Evolutionary conservation across 2,888 invertebrate genomes (phyloP), one percentile per base, ranked within the genome.

Genomic region (Diogma glabrata): DNA sequence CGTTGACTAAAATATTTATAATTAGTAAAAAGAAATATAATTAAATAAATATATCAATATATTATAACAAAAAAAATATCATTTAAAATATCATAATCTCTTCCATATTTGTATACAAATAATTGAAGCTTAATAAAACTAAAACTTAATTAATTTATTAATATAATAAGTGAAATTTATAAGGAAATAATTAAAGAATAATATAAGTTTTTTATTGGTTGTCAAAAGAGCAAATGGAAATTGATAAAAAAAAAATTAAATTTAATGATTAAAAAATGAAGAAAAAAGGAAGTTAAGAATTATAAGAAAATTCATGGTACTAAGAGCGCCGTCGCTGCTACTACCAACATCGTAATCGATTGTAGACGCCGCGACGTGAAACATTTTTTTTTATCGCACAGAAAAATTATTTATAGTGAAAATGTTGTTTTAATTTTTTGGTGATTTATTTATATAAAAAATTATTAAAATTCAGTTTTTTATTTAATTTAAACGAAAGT

Each of bases 321-420:
- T 22, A 46, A 48, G 51, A 45, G 52, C 54, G 52, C 51, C 53
- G 52, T 38, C 50, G 47, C 53, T 49, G 52, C 28, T 26, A 48
- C 28, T 52, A 28, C 47, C 28, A 43, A 46, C 49, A 43, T 54
- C 52, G 57, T 55, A 57, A 57, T 57, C 57, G 57, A 57, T 57
- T 57, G 57, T 57, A 54, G 53, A 55, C 55, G 54, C 55, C 54
- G 52, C 53, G 53, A 53, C 30, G 51, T 49, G 14, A 49, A 49
- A 52, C 46, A 50, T 47, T 52, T 38, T 33, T 40, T 33, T n/a
- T 5, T n/a, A 33, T 33, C 5, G 33, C n/a, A 12, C n/a, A 33
- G 12, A n/a, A n/a, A n/a, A n/a, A n/a, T n/a, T n/a, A 47, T 16
- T 24, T 28, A 24, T 14, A 45, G 4, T 22, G 23, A 47, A 40